Evolutionary conservation across 2,888 invertebrate genomes (phyloP).

Genomic region (Eilema sororculum): DNA sequence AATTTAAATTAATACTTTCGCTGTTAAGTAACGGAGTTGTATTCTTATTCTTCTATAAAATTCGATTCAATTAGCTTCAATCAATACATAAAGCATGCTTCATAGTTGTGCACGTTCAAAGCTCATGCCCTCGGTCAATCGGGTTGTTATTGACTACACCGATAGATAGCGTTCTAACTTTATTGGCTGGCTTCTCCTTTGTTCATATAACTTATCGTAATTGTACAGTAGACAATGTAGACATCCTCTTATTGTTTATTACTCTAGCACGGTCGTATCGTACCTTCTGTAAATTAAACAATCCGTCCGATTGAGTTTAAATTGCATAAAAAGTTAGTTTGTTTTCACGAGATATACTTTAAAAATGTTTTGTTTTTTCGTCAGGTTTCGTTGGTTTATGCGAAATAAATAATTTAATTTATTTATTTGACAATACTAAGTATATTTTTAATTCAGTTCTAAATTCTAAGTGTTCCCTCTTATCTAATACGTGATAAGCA

Average conservation of each 20-base stretch:
- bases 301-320: neutral
- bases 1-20: neutral
- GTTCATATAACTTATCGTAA: conserved; percentile 11
- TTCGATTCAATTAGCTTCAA: conserved; percentile 33
- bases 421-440: neutral
- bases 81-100: conserved; percentile 22
- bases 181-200: conserved; percentile 27
- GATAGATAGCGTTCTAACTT: conserved; percentile 22
- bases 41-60: conserved; percentile 18
- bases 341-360: no score
- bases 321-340: no score
- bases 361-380: neutral
- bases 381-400: no score
- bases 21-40: neutral
- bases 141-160: conserved; percentile 24
- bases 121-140: conserved; percentile 38
- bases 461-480: neutral
- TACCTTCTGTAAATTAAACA: neutral
- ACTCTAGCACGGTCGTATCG: neutral
- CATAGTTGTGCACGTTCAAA: conserved; percentile 17
- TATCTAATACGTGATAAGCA: neutral
- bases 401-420: neutral
- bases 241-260: neutral
- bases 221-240: neutral
- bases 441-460: no score